Conservation (phyloP, 2,888 invertebrate species). For the Omphaloscelis lunosa region DNA sequence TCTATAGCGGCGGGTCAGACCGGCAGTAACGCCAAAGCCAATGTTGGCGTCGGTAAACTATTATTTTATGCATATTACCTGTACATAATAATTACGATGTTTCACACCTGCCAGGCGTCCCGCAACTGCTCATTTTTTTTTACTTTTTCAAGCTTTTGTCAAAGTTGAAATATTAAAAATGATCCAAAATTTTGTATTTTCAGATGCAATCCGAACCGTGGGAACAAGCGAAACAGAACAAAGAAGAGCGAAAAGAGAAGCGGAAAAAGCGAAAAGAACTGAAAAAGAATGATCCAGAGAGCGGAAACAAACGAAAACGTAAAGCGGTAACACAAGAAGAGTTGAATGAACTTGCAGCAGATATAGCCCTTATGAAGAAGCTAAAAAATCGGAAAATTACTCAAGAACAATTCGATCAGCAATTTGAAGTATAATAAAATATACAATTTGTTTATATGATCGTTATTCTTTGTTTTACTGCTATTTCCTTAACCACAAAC, state of each 20-base stretch:
- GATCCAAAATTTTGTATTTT: conserved; percentile 35
- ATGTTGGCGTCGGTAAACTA: too few relatives aligned
- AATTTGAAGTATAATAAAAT: conserved; percentile 87
- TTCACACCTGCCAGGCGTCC: too few relatives aligned
- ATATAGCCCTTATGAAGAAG: conserved; percentile 96
- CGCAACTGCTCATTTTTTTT: too few relatives aligned
- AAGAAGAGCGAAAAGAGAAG: conserved; percentile 92
- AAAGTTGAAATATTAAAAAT: not conserved
- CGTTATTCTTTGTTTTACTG: conserved; percentile 12
- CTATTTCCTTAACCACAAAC: not conserved
- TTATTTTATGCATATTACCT: too few relatives aligned
- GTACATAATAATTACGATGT: too few relatives aligned
- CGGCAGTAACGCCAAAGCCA: too few relatives aligned
- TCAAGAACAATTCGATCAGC: conserved; percentile 92
- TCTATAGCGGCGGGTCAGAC: too few relatives aligned
- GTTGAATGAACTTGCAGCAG: conserved; percentile 94
- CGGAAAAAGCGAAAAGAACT: conserved; percentile 92
- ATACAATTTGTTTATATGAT: not conserved
- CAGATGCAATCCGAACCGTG: conserved; percentile 93
- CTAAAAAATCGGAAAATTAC: conserved; percentile 95
- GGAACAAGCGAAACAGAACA: conserved; percentile 94
- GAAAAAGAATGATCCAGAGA: conserved; percentile 86
- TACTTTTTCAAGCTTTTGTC: not conserved
- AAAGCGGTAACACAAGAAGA: conserved; percentile 92
- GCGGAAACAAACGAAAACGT: conserved; percentile 84